Base-by-base conservation (phyloP, 2,888 invertebrate species). In the Sialis fuliginosa region DNA sequence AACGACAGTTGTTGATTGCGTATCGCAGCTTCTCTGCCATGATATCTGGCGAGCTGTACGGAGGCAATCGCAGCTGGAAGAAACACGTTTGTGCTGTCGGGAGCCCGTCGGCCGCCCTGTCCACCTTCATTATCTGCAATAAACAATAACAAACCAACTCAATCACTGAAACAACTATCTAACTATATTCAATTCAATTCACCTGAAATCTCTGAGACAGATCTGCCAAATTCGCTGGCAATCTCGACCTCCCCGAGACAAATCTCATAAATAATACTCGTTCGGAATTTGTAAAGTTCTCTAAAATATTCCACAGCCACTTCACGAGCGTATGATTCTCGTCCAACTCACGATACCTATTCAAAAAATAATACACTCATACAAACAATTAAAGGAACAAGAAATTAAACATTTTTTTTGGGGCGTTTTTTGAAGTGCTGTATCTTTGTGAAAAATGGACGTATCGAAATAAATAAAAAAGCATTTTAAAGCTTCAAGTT, bases 221-320 rank as follows among this genome's bases (percentile, higher is more conserved):
- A 60, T 79, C 77, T 4, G 77, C 75, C 48, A 77, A 63, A 60
- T 77, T 77, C 9, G 74, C 73, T 4, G 78, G 78, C 33, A 79
- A 64, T 43, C 78, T 62, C 2, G 76, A 77, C 37, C 78, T 62
- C 4, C 79, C 79, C 1, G 76, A 77, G 6, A 79, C 77, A 60
- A 79, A 79, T 52, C 78, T 61, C 68, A 79, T 70, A 58, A 79
- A 79, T 39, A 77, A 65, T 10, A 78, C 74, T 50, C 75, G 62
- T 57, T 79, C 78, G 13, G 70, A 69, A 55, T 77, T 74, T 6
- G 70, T 71, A 60, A 79, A 77, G 43, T 63, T 64, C 55, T 77
- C 75, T 47, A 79, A 62, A 50, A 75, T 74, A 50, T 67, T 65
- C 78, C 78, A 79, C 52, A 79, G 63, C 78, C 78, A 78, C 53